phyloP scores from a whole-genome alignment of 1,140 invertebrate genomes.

The Drosophila albomicans region DNA sequence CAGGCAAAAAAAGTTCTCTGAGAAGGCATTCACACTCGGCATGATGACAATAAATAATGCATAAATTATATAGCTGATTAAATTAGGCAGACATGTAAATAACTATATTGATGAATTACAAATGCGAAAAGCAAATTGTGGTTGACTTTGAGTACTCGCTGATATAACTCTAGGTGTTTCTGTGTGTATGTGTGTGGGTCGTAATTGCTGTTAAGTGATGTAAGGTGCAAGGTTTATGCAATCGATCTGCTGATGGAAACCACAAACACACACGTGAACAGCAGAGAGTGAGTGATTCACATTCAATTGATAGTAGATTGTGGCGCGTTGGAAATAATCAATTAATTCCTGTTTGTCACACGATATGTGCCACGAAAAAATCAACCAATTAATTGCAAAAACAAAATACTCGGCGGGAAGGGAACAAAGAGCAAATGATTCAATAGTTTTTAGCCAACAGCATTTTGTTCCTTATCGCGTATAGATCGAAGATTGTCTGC shows the following conservation, averaged over 20 bases:
- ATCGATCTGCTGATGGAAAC: constrained; percentile 11
- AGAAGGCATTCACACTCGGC: constrained; percentile 1
- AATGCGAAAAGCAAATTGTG: constrained; percentile 11
- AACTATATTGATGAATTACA: constrained; percentile 2
- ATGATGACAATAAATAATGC: constrained; percentile 8
- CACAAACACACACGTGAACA: constrained; percentile 9
- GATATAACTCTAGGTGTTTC: not conserved
- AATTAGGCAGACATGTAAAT: constrained; percentile 21
- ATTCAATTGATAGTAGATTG: constrained; percentile 20
- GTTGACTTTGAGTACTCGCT: constrained; percentile 25
- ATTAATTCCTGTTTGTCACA: constrained; percentile 32
- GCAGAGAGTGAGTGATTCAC: constrained; percentile 18
- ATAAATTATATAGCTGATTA: constrained; percentile 5
- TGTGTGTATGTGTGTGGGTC: not conserved
- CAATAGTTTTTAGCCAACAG: not conserved
- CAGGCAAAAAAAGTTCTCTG: not conserved
- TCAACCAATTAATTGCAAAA: constrained; percentile 24
- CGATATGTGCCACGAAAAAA: constrained; percentile 13
- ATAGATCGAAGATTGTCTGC: not conserved
- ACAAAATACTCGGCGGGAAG: not conserved
- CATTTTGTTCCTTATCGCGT: not conserved
- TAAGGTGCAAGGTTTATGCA: constrained; percentile 28
- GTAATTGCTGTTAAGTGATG: constrained; percentile 28
- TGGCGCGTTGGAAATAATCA: constrained; percentile 28
- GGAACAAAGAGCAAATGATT: no score